Evolutionary conservation across 2,113 vertebrate genomes (phyloP).

Genomic region (Spea bombifrons): DNA sequence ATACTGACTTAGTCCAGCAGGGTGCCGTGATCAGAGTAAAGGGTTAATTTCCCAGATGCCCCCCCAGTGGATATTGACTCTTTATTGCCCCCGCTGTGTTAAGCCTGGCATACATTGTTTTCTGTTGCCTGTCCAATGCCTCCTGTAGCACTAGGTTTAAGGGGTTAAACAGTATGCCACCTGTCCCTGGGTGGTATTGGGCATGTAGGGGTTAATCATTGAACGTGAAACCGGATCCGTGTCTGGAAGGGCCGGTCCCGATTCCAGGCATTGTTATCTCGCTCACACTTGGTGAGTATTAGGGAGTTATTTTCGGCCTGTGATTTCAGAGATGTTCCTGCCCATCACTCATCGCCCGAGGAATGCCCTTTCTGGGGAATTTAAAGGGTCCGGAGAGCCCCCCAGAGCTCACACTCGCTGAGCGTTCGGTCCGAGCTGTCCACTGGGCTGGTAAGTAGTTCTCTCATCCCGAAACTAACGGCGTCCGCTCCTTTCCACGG

Average conservation of each 20-base stretch:
- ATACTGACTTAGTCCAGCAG: no score
- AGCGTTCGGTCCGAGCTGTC: conserved; percentile 1
- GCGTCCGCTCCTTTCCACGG: no score
- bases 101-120: no score
- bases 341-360: conserved; percentile 53
- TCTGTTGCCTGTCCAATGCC: no score
- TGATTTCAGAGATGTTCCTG: conserved; percentile 66
- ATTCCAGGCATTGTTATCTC: conserved; percentile 60
- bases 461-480: background rate
- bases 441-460: background rate
- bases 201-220: background rate
- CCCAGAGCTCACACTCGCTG: conserved; percentile 23
- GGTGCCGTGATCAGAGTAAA: no score
- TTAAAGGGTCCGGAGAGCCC: conserved; percentile 55
- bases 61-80: no score
- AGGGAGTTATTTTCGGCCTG: conserved; percentile 67
- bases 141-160: no score
- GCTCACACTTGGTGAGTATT: conserved; percentile 58
- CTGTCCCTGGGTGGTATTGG: background rate
- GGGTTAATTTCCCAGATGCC: no score
- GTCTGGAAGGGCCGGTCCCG: conserved; percentile 12
- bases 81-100: no score
- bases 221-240: background rate
- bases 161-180: no score
- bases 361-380: conserved; percentile 46